These are phyloP conservation scores for Invenusta paracnida DNA, from an alignment of 2,888 invertebrate genomes.

Conservation along the genomic window DNA sequence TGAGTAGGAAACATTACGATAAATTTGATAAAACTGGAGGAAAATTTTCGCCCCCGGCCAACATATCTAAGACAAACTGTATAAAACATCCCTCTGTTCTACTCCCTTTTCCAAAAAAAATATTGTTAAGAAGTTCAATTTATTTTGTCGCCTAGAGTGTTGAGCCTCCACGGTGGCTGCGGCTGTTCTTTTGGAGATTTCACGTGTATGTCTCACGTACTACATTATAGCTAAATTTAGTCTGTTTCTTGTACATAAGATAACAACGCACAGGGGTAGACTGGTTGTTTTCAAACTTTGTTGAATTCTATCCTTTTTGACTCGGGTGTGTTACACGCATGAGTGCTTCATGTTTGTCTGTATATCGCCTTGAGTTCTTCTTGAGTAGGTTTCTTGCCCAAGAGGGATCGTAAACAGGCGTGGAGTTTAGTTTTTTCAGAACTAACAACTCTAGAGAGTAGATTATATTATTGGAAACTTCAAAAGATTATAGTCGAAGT, in stretches of 20 bases:
- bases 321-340: not conserved
- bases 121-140: conserved; percentile 24
- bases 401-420: not conserved
- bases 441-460: too few species aligned
- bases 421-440: not conserved
- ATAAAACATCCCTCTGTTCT: too few species aligned
- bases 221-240: too few species aligned
- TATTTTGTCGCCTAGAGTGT: conserved; percentile 21
- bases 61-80: too few species aligned
- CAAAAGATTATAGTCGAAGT: too few species aligned
- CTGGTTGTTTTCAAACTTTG: too few species aligned
- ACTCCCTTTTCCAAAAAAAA: too few species aligned
- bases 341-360: not conserved
- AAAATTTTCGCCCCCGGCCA: not conserved
- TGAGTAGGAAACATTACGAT: not conserved
- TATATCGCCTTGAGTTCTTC: not conserved
- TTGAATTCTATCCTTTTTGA: too few species aligned
- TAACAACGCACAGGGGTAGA: too few species aligned
- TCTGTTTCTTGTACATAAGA: too few species aligned
- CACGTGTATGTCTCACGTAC: too few species aligned
- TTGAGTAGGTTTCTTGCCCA: conserved; percentile 10
- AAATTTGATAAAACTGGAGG: not conserved
- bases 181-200: not conserved
- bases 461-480: too few species aligned
- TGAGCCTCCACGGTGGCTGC: not conserved